A percentile compares a stretch with the other conserved stretches of the same genome.
These are phyloP conservation scores for Hesperia comma DNA, from an alignment of 2,888 invertebrate species.

Conservation along the genomic window DNA sequence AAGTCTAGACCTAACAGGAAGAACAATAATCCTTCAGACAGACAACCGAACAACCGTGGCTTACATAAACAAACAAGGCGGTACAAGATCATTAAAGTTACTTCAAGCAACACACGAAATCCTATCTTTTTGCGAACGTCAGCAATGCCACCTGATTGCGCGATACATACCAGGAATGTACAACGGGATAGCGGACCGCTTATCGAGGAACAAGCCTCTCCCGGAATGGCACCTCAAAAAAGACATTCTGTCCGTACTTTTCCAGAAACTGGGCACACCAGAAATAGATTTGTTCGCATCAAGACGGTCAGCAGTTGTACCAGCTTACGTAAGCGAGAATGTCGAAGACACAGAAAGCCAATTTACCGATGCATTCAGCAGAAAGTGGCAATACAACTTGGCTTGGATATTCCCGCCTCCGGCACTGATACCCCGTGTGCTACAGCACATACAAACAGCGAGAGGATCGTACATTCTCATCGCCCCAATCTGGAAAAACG, in stretches of 20 bases:
- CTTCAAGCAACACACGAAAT: conserved; percentile 27
- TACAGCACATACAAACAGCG: not conserved
- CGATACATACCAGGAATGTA: conserved; percentile 42
- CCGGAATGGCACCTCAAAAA: conserved; percentile 36
- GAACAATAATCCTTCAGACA: conserved; percentile 35
- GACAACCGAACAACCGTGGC: conserved; percentile 40
- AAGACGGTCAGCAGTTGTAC: conserved; percentile 30
- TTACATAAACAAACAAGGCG: no score
- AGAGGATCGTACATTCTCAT: conserved; percentile 29
- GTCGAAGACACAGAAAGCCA: conserved; percentile 18
- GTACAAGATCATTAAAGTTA: no score
- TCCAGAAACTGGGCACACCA: conserved; percentile 33
- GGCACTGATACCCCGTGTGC: no score
- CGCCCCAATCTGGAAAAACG: conserved; percentile 11
- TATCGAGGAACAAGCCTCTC: conserved; percentile 37
- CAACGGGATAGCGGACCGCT: conserved; percentile 41
- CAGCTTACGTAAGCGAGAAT: conserved; percentile 35
- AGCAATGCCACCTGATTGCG: conserved; percentile 19
- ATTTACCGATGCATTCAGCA: conserved; percentile 39
- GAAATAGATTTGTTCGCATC: conserved; percentile 38
- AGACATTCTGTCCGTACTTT: not conserved
- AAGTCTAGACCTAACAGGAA: conserved; percentile 1
- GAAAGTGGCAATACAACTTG: conserved; percentile 24
- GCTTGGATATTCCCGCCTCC: no score
- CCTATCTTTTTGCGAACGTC: conserved; percentile 21